These are phyloP conservation scores for Triplophysa rosa DNA, from an alignment of 2,113 vertebrate genomes.

Conservation along the genomic window DNA sequence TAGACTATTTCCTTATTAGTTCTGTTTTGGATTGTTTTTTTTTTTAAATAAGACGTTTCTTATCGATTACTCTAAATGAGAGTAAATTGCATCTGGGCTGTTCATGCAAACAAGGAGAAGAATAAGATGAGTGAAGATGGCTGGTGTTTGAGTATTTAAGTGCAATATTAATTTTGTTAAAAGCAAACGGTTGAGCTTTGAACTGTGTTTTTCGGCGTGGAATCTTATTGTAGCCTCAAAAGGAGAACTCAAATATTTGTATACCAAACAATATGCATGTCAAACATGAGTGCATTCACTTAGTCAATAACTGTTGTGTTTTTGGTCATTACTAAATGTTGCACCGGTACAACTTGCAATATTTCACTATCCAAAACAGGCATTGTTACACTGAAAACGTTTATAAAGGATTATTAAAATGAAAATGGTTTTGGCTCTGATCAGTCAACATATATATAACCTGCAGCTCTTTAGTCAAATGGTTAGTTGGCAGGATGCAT, in stretches of 20 bases:
- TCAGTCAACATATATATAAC: background rate
- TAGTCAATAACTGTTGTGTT: constrained; percentile 58
- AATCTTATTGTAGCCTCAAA: constrained; percentile 81
- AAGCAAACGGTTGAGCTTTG: constrained; percentile 77
- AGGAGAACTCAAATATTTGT: constrained; percentile 80
- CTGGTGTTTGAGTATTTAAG: constrained; percentile 77
- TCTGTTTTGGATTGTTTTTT: constrained; percentile 79
- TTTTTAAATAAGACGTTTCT: constrained; percentile 76
- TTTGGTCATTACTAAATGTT: constrained; percentile 32
- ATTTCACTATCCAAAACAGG: constrained; percentile 13
- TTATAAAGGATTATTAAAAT: constrained; percentile 24
- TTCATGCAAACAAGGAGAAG: constrained; percentile 64
- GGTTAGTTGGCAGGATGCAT: constrained; percentile 25
- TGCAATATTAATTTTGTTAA: constrained; percentile 91
- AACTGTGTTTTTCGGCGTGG: constrained; percentile 82
- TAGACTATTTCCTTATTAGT: constrained; percentile 86
- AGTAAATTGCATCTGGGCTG: constrained; percentile 76
- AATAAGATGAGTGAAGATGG: constrained; percentile 70
- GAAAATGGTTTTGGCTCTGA: constrained; percentile 25
- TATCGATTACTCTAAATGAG: constrained; percentile 83
- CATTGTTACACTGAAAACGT: constrained; percentile 15
- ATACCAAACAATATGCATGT: constrained; percentile 88
- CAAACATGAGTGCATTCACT: constrained; percentile 58
- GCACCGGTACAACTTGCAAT: constrained; percentile 33
- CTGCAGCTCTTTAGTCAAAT: constrained; percentile 31